Percentiles rank a stretch among this genome's conserved stretches.
phyloP scores from a whole-genome alignment of 2,888 invertebrate genomes.

The Amaurobius ferox region DNA sequence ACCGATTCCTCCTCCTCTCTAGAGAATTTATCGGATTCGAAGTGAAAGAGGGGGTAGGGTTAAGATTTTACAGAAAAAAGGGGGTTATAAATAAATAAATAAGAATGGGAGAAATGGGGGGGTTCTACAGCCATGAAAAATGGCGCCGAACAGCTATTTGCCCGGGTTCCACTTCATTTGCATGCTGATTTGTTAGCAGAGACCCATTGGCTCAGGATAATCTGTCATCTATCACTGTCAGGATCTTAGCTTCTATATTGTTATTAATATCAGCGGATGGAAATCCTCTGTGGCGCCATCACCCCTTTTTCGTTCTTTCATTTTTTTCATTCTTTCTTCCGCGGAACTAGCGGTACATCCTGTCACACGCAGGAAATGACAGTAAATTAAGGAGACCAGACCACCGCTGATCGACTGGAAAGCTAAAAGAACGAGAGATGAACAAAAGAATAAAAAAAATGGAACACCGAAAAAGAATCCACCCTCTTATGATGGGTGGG shows the following conservation, averaged over 20 bases:
- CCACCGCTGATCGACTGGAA: constrained; percentile 66
- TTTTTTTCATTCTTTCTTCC: constrained; percentile 6
- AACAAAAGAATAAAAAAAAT: constrained; percentile 25
- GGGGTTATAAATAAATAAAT: constrained; percentile 56
- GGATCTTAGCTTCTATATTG: constrained; percentile 70
- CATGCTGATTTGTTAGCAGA: constrained; percentile 73
- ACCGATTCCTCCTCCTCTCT: constrained; percentile 41
- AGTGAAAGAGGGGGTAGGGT: constrained; percentile 24
- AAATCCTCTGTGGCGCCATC: constrained; percentile 66
- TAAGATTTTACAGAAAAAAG: constrained; percentile 45
- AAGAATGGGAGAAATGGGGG: constrained; percentile 46
- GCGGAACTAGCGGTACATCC: constrained; percentile 39
- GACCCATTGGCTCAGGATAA: constrained; percentile 70
- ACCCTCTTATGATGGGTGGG: constrained; percentile 5
- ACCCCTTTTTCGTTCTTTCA: constrained; percentile 24
- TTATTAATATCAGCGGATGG: constrained; percentile 73
- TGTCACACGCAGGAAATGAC: constrained; percentile 71
- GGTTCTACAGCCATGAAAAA: constrained; percentile 61
- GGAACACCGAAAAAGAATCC: constrained; percentile 20
- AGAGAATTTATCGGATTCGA: constrained; percentile 66
- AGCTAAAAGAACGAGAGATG: constrained; percentile 26
- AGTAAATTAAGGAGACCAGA: constrained; percentile 70
- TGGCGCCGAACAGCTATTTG: constrained; percentile 72
- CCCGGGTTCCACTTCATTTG: constrained; percentile 72
- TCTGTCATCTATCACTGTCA: constrained; percentile 72